phyloP scores from a whole-genome alignment of 2,113 vertebrate species.

The Varanus komodoensis region DNA sequence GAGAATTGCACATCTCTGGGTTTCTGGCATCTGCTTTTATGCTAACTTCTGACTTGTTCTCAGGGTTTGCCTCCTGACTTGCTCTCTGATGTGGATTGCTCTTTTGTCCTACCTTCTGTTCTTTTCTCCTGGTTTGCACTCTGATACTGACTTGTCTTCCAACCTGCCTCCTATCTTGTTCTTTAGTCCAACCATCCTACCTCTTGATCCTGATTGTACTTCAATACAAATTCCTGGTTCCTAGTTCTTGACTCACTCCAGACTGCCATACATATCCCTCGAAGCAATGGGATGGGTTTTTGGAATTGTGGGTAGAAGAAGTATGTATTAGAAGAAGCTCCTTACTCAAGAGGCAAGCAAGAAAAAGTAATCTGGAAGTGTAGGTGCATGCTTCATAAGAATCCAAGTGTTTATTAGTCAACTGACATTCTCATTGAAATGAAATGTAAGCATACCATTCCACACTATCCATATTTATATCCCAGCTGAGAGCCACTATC shows the following conservation, averaged over 20 bases:
- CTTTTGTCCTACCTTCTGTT: not conserved
- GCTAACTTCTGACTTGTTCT: too few species aligned
- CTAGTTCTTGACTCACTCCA: too few species aligned
- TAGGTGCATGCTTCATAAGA: not conserved
- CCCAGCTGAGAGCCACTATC: not conserved
- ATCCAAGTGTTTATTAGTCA: not conserved
- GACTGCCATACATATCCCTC: not conserved
- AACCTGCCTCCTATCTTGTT: not conserved
- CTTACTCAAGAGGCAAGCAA: not conserved
- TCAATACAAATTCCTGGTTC: not conserved
- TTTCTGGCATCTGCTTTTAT: too few species aligned
- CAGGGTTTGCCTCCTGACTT: too few species aligned
- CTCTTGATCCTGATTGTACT: not conserved
- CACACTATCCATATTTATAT: not conserved
- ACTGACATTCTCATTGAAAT: not conserved
- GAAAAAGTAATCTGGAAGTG: not conserved
- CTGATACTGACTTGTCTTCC: not conserved
- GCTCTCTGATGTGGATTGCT: too few species aligned
- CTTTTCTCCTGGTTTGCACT: too few species aligned
- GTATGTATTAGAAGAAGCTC: not conserved
- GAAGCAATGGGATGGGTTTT: not conserved
- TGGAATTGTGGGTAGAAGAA: not conserved
- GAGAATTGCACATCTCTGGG: not conserved
- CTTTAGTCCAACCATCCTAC: too few species aligned
- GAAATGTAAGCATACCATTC: slow-evolving; percentile 2